Evolutionary conservation across 2,888 invertebrate species (phyloP), one percentile per base, ranked within the genome.

Genomic region (Kryphioiulus occultus): DNA sequence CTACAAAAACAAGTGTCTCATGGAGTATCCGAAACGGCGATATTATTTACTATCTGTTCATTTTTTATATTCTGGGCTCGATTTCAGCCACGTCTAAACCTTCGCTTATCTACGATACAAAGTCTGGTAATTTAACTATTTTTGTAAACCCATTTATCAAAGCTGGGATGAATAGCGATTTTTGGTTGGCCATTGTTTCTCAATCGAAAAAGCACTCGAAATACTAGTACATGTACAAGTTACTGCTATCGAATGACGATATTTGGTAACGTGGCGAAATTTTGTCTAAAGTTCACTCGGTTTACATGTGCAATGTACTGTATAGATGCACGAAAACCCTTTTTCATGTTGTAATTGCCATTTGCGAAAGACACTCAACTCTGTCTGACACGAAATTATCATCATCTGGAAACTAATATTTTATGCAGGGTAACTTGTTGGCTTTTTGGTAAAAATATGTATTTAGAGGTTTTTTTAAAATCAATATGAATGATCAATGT

Each of bases 121-220:
- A 59, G 59, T 59, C 59, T 59, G 22, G 59, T 59, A 59, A 59
- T 22, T 59, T 59, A 59, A 59, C 59, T 59, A 59, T 59, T 59
- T 59, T 22, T 59, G 59, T 59, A 59, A 59, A 59, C 59, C 59
- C 59, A 59, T 59, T 59, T 59, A n/a, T 59, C 59, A 59, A 59
- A 22, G n/a, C 4, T 22, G 59, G 59, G 22, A 59, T 59, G 59
- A 59, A 59, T 59, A 59, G 59, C 59, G n/a, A 59, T n/a, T 59
- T 22, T 22, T 59, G 9, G 22, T n/a, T 59, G 22, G 22, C 22
- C 59, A 59, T 59, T 59, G 59, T 59, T 22, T 59, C 59, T 59
- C 22, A 59, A 59, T n/a, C 59, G 7, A 59, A 59, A 47, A 59
- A 59, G 3, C 59, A 59, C 53, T 53, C 53, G 0, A 53, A 53